Base-by-base conservation (phyloP, 2,113 vertebrate genomes). In the Gila orcuttii region DNA sequence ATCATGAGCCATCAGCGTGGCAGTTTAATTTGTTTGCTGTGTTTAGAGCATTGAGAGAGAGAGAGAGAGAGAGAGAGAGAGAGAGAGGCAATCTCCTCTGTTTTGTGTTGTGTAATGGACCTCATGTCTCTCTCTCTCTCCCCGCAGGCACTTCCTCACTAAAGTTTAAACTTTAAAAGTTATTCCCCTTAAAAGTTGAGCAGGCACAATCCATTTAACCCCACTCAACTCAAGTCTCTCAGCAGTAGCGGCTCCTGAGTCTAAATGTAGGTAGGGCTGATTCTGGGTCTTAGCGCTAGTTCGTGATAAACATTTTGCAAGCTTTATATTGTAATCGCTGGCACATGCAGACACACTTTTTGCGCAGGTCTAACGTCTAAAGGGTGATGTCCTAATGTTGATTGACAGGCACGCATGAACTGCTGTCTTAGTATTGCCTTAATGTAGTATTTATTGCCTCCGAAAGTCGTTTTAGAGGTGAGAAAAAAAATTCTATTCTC, bases 121-220 rank as follows among this genome's bases (percentile, higher is more conserved):
- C 57, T 78, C 2, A 36, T 78, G 71, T 71, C 82, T 45, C 21
- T 71, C 68, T 71, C 21, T 76, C 59, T 62, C 33, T 59, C 31
- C 47, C 57, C 59, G 42, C 57, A 62, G 73, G 64, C 64, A 31
- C 60, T 87, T 57, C 52, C 64, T 74, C 64, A n/a, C 25, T 86
- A 81, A 90, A 90, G 82, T 91, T 89, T 60, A 13, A 42, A 42
- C 77, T 79, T 60, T 25, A 79, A 79, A 79, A 79, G 77, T 79
- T 79, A 6, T 79, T 91, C 82, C 85, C 64, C 57, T 88, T 91
- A 86, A 91, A 90, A 89, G 79, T 81, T 90, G 78, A 87, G 86
- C 86, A 85, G 85, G 86, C 89, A 76, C 92, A 92, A 91, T 92
- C 85, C 87, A 87, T 92, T 92, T 87, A 91, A 91, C 89, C 85